phyloP scores from a whole-genome alignment of 2,888 invertebrate species.

The Galeruca laticollis region DNA sequence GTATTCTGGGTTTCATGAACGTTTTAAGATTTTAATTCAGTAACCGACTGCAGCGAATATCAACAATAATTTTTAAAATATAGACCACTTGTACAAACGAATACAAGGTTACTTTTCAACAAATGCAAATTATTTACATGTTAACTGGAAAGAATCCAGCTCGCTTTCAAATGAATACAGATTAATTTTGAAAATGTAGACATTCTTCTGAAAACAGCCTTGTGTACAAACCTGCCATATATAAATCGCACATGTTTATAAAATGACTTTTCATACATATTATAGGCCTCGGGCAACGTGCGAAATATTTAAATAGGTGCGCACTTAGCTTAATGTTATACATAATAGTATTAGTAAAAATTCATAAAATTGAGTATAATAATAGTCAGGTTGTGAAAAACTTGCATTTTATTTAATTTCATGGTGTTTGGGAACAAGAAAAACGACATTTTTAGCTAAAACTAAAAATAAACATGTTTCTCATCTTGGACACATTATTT shows the following conservation, averaged over 20 bases:
- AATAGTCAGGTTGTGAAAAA: too few relatives aligned
- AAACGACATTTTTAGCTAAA: too few relatives aligned
- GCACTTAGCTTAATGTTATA: background rate
- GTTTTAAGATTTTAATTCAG: too few relatives aligned
- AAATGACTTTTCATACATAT: background rate
- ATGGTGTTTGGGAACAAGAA: too few relatives aligned
- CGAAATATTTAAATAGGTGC: background rate
- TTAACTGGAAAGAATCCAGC: slow-evolving; percentile 23
- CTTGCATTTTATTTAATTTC: too few relatives aligned
- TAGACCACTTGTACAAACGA: background rate
- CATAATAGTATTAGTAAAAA: too few relatives aligned
- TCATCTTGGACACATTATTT: too few relatives aligned
- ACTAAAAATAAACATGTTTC: too few relatives aligned
- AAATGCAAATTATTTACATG: background rate
- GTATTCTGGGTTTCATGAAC: too few relatives aligned
- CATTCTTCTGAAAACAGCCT: slow-evolving; percentile 21
- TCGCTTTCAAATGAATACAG: slow-evolving; percentile 18
- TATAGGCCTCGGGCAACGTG: background rate
- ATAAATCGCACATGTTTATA: slow-evolving; percentile 1
- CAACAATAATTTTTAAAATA: background rate
- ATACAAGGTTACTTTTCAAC: background rate
- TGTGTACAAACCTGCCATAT: slow-evolving; percentile 19
- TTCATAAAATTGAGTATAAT: too few relatives aligned
- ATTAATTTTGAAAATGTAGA: slow-evolving; percentile 18
- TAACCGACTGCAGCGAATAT: background rate